phyloP scores from a whole-genome alignment of 2,797 vertebrate species.

The Peromyscus aztecus region DNA sequence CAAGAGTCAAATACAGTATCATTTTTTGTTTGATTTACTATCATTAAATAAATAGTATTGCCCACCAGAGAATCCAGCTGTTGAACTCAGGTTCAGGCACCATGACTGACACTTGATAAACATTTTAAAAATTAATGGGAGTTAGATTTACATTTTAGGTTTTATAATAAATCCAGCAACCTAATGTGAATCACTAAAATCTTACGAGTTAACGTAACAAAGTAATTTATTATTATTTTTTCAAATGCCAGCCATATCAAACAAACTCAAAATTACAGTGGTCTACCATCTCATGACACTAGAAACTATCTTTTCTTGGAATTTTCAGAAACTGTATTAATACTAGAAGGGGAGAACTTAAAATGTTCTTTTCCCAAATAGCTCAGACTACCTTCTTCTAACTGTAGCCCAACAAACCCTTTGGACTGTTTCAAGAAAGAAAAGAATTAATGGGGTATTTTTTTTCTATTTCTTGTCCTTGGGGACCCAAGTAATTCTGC shows the following conservation, averaged over 20 bases:
- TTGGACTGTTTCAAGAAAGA: constrained; percentile 62
- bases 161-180: constrained; percentile 52
- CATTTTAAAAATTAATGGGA: constrained; percentile 67
- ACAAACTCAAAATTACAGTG: constrained; percentile 59
- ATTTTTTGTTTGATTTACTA: constrained; percentile 56
- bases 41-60: constrained; percentile 45
- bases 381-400: constrained; percentile 57
- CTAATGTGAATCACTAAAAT: constrained; percentile 54
- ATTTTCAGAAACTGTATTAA: constrained; percentile 59
- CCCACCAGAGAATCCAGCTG: constrained; percentile 36
- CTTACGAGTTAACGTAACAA: constrained; percentile 32
- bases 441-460: constrained; percentile 42
- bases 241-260: constrained; percentile 52
- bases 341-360: not conserved
- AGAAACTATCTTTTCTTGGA: constrained; percentile 52
- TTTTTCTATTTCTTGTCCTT: constrained; percentile 51
- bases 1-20: not conserved
- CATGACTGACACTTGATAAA: constrained; percentile 38
- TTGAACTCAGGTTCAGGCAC: constrained; percentile 52
- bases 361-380: constrained; percentile 36
- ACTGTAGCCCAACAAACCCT: constrained; percentile 52
- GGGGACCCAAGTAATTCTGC: constrained; percentile 59
- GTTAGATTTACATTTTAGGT: constrained; percentile 55
- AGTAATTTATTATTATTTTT: constrained; percentile 65
- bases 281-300: constrained; percentile 37